Base-by-base conservation (phyloP, 2,113 vertebrate species). In the Mola mola region DNA sequence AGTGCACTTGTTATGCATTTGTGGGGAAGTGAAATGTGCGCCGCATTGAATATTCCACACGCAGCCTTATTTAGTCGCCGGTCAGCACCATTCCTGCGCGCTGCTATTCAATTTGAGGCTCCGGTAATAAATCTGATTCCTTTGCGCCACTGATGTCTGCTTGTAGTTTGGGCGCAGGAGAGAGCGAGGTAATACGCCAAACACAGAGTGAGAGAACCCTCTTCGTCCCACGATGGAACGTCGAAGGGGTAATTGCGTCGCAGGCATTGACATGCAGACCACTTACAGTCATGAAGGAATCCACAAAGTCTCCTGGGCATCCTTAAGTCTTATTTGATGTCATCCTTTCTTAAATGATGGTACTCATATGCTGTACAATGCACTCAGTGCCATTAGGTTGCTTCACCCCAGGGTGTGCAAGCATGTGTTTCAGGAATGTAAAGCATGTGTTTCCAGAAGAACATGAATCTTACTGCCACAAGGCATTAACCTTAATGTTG, bases 1-100 rank as follows among this genome's bases (percentile, higher is more conserved):
- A 79, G 63, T 85, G 64, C 67, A 82, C 75, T 65, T 76, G 65
- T 70, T 38, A 40, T 29, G 63, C 43, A 60, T 79, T 42, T 79
- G 75, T 48, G 66, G 42, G 38, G 73, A 78, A 78, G 33, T 44
- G 36, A 68, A 66, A 55, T 40, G 20, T 59, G 46, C 29, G 10
- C 16, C 3, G 22, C 7, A 1, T 41, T 33, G 24, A 43, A 36
- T 50, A 72, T 70, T 77, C 62, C 65, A 55, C 6, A 11, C 8
- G 33, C 52, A 52, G 52, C 34, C 67, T 53, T 38, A 34, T 60
- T 71, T 73, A 61, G 51, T 50, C 7, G 0, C 48, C 51, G 65
- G 77, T 84, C 83, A 87, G 77, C 76, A 72, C 42, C 65, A 49
- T 67, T 58, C 55, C 60, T 58, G 50, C 15, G 38, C 46, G 56